Conservation (phyloP, 2,888 invertebrate species). For the Scaptomyza flava region DNA sequence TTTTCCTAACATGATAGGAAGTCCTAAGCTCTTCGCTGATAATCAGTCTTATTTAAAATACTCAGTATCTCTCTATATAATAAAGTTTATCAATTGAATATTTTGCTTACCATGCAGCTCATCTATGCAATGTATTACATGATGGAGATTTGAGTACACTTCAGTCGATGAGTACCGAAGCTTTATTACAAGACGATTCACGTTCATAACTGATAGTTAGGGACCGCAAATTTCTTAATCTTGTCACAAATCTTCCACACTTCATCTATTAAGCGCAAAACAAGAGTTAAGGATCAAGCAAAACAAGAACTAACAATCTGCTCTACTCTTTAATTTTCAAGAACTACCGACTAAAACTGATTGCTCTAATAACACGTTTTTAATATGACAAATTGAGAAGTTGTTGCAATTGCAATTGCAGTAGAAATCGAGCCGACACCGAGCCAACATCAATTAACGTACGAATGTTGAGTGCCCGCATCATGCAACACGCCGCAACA, state of each 20-base stretch:
- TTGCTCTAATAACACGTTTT: constrained; percentile 40
- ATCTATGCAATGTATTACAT: neutral
- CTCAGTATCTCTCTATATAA: no score
- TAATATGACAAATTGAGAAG: constrained; percentile 64
- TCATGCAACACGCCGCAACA: constrained; percentile 5
- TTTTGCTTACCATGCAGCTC: neutral
- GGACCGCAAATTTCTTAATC: neutral
- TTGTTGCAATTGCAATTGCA: constrained; percentile 4
- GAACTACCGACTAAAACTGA: constrained; percentile 1
- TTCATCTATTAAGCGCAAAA: neutral
- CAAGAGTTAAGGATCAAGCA: neutral
- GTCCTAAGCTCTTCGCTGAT: neutral
- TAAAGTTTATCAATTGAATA: no score
- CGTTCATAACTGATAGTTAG: neutral
- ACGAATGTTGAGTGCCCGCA: constrained; percentile 46
- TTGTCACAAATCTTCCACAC: neutral
- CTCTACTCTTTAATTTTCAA: constrained; percentile 19
- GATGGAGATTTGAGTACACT: neutral
- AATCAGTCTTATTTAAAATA: neutral
- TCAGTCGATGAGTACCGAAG: neutral
- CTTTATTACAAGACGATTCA: neutral
- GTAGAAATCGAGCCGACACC: constrained; percentile 30
- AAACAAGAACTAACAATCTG: neutral
- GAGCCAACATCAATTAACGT: constrained; percentile 43
- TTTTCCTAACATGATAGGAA: neutral